These are phyloP conservation scores for Tiaroga cobitis DNA, from an alignment of 2,797 vertebrate genomes.

Conservation along the genomic window DNA sequence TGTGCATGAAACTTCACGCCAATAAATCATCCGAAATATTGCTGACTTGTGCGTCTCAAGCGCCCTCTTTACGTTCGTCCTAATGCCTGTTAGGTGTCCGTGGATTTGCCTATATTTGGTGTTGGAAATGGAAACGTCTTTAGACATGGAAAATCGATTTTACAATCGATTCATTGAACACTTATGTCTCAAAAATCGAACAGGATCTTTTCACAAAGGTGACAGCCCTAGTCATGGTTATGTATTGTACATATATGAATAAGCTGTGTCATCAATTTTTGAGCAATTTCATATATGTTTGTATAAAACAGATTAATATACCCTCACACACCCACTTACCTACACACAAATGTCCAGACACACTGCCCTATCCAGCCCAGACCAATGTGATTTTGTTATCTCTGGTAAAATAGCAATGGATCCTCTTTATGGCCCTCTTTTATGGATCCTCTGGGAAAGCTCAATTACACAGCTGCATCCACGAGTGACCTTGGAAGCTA, in stretches of 20 bases:
- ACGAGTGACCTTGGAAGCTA: conserved; percentile 83
- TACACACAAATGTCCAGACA: neutral
- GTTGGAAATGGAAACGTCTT: too few species aligned
- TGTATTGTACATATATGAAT: neutral
- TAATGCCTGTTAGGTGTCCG: too few species aligned
- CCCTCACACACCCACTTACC: neutral
- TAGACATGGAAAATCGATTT: too few species aligned
- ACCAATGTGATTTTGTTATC: conserved; percentile 40
- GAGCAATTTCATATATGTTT: neutral
- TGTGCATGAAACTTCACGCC: too few species aligned
- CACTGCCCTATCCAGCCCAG: conserved; percentile 42
- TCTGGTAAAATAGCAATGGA: conserved; percentile 69
- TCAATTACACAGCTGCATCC: conserved; percentile 74
- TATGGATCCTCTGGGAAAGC: conserved; percentile 76
- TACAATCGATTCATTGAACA: too few species aligned
- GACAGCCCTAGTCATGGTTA: conserved; percentile 21
- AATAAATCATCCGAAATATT: too few species aligned
- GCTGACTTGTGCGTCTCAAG: too few species aligned
- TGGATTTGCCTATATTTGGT: too few species aligned
- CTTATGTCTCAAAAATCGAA: too few species aligned
- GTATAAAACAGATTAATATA: conserved; percentile 20
- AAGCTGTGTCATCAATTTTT: neutral
- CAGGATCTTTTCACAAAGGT: too few species aligned
- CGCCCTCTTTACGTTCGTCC: too few species aligned
- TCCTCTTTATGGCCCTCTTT: conserved; percentile 78